A percentile compares a stretch with the other conserved stretches of the same genome.
Evolutionary conservation across 2,113 vertebrate species (phyloP).

Genomic region (Lepus timidus): DNA sequence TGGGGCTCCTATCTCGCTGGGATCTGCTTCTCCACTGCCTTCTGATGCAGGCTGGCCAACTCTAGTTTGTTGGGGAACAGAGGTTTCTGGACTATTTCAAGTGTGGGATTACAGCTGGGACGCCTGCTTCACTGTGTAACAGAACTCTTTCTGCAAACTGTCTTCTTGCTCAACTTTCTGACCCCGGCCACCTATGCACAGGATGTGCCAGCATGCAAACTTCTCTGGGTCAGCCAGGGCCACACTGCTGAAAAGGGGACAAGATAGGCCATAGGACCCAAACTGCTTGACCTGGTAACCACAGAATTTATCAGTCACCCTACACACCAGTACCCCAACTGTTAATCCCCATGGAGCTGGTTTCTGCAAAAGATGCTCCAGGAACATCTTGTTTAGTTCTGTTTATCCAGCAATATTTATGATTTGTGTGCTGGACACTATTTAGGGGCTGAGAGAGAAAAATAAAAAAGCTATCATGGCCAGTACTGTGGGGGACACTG

Average conservation of each 20-base stretch:
- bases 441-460: background rate
- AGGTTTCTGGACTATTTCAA: background rate
- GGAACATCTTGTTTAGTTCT: background rate
- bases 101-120: background rate
- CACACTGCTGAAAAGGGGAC: background rate
- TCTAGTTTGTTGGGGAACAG: background rate
- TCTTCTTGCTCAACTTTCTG: background rate
- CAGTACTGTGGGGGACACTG: background rate
- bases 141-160: background rate
- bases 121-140: background rate
- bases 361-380: background rate
- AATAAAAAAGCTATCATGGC: background rate
- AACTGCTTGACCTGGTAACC: too few species aligned
- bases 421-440: fast-evolving
- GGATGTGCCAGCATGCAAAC: too few species aligned
- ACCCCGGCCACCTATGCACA: background rate
- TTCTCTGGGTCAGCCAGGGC: fast-evolving
- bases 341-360: background rate
- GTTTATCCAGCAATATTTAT: background rate
- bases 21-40: conserved; percentile 61
- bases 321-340: too few species aligned
- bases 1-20: conserved; percentile 48
- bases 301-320: background rate
- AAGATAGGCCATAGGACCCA: background rate
- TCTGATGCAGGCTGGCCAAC: conserved; percentile 41